A percentile compares a stretch with the other conserved stretches of the same genome.
Evolutionary conservation across 2,888 invertebrate genomes (phyloP).

Genomic region (Sminthurinus aureus): DNA sequence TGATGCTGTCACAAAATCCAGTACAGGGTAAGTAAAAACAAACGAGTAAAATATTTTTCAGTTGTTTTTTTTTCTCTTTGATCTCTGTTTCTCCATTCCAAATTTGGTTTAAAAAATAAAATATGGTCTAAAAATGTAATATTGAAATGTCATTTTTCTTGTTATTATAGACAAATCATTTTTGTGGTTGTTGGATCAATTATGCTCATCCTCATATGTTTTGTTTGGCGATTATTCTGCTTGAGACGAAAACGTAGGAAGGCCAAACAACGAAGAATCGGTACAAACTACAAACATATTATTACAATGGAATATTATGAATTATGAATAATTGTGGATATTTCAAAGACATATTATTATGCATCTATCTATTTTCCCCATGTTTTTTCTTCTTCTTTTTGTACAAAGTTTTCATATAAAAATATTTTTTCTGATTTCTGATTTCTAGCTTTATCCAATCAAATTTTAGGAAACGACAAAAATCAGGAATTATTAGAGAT

Average conservation of each 20-base stretch:
- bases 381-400: too few species aligned
- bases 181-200: constrained; percentile 2
- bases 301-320: too few species aligned
- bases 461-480: background rate
- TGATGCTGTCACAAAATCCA: too few species aligned
- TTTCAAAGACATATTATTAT: too few species aligned
- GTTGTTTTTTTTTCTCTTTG: background rate
- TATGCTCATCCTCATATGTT: background rate
- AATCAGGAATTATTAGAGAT: background rate
- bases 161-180: background rate
- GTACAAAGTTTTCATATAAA: too few species aligned
- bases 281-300: background rate
- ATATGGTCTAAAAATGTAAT: background rate
- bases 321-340: too few species aligned
- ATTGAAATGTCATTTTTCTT: background rate
- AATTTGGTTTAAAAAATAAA: background rate
- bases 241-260: background rate
- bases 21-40: background rate
- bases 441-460: background rate
- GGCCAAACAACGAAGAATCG: constrained; percentile 10
- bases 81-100: background rate
- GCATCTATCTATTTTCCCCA: too few species aligned
- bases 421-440: background rate
- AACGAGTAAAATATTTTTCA: background rate
- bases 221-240: background rate